Evolutionary conservation across 2,113 vertebrate genomes (phyloP), one percentile per base, ranked within the genome.

Genomic region (Rhinopomastus cyanomelas): DNA sequence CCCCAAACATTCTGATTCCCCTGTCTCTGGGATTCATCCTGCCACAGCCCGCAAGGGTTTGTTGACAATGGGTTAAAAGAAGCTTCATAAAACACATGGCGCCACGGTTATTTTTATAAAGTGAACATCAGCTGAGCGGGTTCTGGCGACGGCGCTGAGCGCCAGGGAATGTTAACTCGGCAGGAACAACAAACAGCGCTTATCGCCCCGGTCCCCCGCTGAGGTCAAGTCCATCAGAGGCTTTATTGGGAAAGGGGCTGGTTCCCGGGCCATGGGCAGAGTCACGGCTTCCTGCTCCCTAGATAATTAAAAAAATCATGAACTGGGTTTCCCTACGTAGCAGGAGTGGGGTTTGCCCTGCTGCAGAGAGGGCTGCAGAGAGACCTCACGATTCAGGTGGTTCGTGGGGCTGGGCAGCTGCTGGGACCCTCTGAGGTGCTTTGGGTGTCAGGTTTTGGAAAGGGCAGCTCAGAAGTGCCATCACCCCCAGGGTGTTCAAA

Each of bases 51-150:
- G 0, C 60, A 44, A 49, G 69, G 55, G 37, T 73, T 87, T 90
- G 83, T 73, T 81, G 76, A 46, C 66, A 61, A 79, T 37, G 88
- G 72, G 81, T 94, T 94, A 71, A 88, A 56, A 21, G 30, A 57
- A 88, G 22, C 76, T 78, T 39, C 72, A 26, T 44, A 44, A 74
- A 85, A 73, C 84, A 61, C 76, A 52, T 8, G 60, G 80, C 30
- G 34, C 90, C 75, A n/a, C 1, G 4, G 90, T 94, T 93, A 88
- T 91, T 94, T 94, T 94, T 91, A 48, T 85, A 49, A 53, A 72
- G 77, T 19, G 85, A 79, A 56, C 67, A 82, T 91, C 81, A 86
- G 85, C 88, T 67, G 67, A 83, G 68, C 42, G 9, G 86, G 67
- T 69, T 57, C 77, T 90, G 88, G 88, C 88, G 92, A 27, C 34